Percentiles rank a stretch among this genome's conserved stretches.
Conservation (phyloP, 1,140 invertebrate genomes). For the Drosophila nebulosa region DNA sequence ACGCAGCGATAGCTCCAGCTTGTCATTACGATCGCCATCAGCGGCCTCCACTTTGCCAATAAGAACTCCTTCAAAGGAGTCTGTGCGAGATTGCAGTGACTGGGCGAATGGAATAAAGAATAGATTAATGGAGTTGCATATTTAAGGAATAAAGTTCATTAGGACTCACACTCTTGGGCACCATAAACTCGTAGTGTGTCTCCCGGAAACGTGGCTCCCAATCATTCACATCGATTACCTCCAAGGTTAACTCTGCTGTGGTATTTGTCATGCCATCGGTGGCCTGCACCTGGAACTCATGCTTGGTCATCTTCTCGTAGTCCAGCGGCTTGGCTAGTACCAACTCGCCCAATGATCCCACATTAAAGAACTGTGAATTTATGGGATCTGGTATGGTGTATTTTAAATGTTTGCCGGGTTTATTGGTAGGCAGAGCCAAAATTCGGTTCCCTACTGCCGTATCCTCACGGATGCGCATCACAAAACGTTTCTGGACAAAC, state of each 20-base stretch:
- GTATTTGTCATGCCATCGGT: conserved; percentile 86
- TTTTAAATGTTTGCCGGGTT: conserved; percentile 83
- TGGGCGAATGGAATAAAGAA: conserved; percentile 41
- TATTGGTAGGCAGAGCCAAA: conserved; percentile 84
- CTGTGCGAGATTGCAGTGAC: conserved; percentile 60
- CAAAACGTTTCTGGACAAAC: conserved; percentile 89
- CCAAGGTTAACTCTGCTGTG: conserved; percentile 87
- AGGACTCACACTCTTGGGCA: conserved; percentile 74
- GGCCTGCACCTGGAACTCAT: conserved; percentile 90
- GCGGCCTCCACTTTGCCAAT: conserved; percentile 88
- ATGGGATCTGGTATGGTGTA: conserved; percentile 76
- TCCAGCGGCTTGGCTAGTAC: conserved; percentile 89
- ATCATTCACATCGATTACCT: conserved; percentile 94
- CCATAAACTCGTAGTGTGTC: conserved; percentile 91
- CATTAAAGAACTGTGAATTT: conserved; percentile 83
- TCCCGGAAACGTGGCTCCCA: conserved; percentile 95
- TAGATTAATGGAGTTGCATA: not conserved
- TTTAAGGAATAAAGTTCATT: no score
- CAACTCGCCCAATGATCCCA: conserved; percentile 90
- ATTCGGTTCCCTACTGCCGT: conserved; percentile 88
- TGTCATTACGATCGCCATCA: conserved; percentile 90
- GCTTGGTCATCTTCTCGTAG: conserved; percentile 88
- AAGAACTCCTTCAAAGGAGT: conserved; percentile 69
- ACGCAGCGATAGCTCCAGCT: conserved; percentile 85
- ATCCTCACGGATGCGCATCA: conserved; percentile 88